Evolutionary conservation across 2,113 vertebrate genomes (phyloP).

Genomic region (Perognathus longimembris): DNA sequence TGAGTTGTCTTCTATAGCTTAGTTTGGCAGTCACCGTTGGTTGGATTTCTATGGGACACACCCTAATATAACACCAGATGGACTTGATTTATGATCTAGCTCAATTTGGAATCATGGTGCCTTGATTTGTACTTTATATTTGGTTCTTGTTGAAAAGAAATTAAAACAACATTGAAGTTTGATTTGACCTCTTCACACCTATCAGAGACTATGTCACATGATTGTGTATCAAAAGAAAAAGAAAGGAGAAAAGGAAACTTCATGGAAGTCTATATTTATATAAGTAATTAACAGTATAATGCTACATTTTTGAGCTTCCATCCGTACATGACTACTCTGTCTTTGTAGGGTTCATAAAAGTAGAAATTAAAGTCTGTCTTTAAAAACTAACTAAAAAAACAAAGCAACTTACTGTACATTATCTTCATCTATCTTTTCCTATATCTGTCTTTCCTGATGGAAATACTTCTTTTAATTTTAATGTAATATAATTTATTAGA

Average conservation of each 20-base stretch:
- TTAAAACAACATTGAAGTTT: background rate
- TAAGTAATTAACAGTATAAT: conserved; percentile 16
- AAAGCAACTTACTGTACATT: conserved; percentile 7
- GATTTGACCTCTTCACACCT: conserved; percentile 19
- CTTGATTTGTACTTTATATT: conserved; percentile 34
- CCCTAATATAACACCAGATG: conserved; percentile 79
- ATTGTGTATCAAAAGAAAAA: background rate
- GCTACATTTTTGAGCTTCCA: background rate
- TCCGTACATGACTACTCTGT: background rate
- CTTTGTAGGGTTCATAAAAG: background rate
- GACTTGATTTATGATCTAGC: conserved; percentile 66
- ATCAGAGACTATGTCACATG: background rate
- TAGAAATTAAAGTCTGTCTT: conserved; percentile 29
- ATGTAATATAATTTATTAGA: background rate
- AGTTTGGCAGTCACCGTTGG: conserved; percentile 81
- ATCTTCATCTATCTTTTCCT: background rate
- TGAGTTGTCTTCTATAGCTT: conserved; percentile 75
- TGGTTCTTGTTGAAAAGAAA: conserved; percentile 43
- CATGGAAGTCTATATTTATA: background rate
- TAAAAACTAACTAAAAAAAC: background rate
- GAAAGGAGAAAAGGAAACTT: background rate
- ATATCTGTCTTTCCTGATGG: background rate
- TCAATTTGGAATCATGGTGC: conserved; percentile 8
- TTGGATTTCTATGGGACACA: conserved; percentile 81
- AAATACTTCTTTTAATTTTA: background rate